phyloP scores from a whole-genome alignment of 2,797 vertebrate genomes.

The Clarias fuscus region DNA sequence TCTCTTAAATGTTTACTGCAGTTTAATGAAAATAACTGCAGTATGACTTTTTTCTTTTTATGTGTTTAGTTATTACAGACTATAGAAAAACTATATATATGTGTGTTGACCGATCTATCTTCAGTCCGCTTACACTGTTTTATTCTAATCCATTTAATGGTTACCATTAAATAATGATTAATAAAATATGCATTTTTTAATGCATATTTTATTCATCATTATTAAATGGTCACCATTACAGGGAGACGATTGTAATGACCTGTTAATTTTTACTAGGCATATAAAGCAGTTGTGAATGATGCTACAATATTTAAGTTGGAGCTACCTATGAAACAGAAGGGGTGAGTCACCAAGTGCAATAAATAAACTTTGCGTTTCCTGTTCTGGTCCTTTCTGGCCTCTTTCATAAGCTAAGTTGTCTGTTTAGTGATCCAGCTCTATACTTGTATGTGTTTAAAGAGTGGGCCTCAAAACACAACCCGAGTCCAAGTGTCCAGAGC shows the following conservation, averaged over 20 bases:
- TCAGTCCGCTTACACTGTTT: not conserved
- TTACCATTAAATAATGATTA: not conserved
- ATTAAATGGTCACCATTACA: not conserved
- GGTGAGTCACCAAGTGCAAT: conserved; percentile 80
- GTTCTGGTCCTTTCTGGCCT: not conserved
- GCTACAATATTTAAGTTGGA: conserved; percentile 99
- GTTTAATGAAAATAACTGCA: not conserved
- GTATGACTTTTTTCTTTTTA: not conserved
- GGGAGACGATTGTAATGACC: not conserved
- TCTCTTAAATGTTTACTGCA: not conserved
- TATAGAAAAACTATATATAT: too few species aligned
- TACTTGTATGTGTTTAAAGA: conserved; percentile 66
- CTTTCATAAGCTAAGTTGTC: not conserved
- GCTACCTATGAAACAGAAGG: conserved; percentile 97
- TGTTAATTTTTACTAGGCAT: conserved; percentile 77
- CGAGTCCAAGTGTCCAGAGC: conserved; percentile 97
- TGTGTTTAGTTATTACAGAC: too few species aligned
- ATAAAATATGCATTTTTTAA: not conserved
- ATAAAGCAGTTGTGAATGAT: conserved; percentile 98
- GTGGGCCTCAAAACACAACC: conserved; percentile 97
- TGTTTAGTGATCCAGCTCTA: not conserved
- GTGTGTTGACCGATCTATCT: too few species aligned
- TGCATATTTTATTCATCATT: not conserved
- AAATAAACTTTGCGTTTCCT: not conserved
- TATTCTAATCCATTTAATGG: not conserved